phyloP scores from a whole-genome alignment of 2,888 invertebrate species.

The Oligia strigilis region DNA sequence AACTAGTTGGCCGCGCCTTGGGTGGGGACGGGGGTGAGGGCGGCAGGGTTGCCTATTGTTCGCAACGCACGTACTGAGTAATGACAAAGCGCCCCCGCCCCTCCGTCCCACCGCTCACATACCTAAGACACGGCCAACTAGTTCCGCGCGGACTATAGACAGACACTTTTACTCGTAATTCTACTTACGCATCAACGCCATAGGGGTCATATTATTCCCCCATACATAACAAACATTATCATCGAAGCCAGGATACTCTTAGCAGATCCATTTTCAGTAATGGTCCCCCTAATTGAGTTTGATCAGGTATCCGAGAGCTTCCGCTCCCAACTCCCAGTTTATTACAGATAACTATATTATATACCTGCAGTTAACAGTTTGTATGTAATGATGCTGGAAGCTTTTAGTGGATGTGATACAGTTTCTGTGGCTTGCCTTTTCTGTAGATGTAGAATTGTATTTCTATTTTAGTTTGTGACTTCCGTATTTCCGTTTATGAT shows the following conservation, averaged over 20 bases:
- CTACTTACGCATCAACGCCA: neutral
- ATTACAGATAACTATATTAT: constrained; percentile 22
- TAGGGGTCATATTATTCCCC: neutral
- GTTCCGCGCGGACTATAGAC: neutral
- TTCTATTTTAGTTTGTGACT: neutral
- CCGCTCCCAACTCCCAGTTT: constrained; percentile 9
- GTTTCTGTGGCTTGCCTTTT: constrained; percentile 13
- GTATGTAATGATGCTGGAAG: constrained; percentile 1
- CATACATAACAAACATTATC: constrained; percentile 3
- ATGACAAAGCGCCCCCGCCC: too few relatives aligned
- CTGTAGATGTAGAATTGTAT: neutral
- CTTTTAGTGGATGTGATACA: constrained; percentile 26
- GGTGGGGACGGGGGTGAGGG: too few relatives aligned
- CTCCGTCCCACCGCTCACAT: too few relatives aligned
- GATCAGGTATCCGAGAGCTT: constrained; percentile 50
- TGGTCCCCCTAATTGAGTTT: constrained; percentile 63
- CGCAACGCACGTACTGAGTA: too few relatives aligned
- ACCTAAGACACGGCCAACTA: too few relatives aligned
- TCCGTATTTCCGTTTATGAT: too few relatives aligned
- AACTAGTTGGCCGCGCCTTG: too few relatives aligned
- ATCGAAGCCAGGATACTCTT: neutral
- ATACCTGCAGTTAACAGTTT: constrained; percentile 22
- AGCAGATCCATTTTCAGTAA: constrained; percentile 48
- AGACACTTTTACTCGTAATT: neutral
- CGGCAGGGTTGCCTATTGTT: too few relatives aligned